These are phyloP conservation scores for Pristionchus arcanus DNA, from an alignment of 2,888 invertebrate genomes.

Conservation along the genomic window DNA sequence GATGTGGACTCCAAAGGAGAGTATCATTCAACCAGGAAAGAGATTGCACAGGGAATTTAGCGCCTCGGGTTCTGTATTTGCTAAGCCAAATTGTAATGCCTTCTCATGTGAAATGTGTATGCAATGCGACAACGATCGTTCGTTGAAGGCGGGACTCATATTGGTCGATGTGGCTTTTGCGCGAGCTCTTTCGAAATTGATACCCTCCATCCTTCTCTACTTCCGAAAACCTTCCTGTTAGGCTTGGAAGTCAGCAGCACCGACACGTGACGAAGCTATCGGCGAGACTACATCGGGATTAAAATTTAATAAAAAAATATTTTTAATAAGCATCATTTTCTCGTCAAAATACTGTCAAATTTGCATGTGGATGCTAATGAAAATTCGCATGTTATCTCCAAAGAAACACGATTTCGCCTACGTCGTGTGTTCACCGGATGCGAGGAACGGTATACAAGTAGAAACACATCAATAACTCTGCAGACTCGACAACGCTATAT, in stretches of 20 bases:
- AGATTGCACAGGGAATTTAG: too few relatives aligned
- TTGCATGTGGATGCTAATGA: too few relatives aligned
- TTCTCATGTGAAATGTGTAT: not conserved
- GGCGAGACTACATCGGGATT: not conserved
- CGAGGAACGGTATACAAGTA: too few relatives aligned
- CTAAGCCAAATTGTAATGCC: too few relatives aligned
- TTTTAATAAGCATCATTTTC: too few relatives aligned
- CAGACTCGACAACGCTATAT: not conserved
- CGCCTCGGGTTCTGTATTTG: too few relatives aligned
- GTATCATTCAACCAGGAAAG: too few relatives aligned
- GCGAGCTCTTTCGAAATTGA: conserved; percentile 16
- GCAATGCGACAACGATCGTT: not conserved
- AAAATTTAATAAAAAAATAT: not conserved
- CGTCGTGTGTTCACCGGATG: too few relatives aligned
- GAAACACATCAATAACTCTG: not conserved
- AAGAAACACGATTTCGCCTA: too few relatives aligned
- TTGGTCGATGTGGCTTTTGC: conserved; percentile 26
- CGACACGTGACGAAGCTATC: not conserved
- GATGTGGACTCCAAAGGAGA: too few relatives aligned
- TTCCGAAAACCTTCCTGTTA: conserved; percentile 26
- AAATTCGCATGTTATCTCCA: too few relatives aligned
- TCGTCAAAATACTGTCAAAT: too few relatives aligned
- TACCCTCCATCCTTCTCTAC: conserved; percentile 20
- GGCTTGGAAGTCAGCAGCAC: not conserved
- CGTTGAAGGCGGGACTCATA: not conserved